These are phyloP conservation scores for Limnothrissa miodon DNA, from an alignment of 2,113 vertebrate genomes.

Conservation along the genomic window DNA sequence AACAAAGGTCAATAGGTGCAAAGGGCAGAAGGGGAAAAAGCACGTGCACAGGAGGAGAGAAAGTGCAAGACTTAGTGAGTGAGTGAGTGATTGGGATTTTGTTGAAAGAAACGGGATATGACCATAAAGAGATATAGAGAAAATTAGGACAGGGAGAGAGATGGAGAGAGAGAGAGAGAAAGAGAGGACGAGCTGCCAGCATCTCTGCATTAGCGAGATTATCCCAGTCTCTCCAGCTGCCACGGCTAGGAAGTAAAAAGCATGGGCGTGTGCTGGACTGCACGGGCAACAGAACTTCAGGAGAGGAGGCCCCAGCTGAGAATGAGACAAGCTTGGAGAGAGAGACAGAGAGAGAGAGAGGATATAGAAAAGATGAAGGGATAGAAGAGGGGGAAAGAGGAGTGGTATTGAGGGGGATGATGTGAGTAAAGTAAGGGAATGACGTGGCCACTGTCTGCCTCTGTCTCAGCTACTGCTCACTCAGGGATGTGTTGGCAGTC, in stretches of 20 bases:
- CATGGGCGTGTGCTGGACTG: neutral
- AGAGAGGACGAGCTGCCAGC: slow-evolving; percentile 3
- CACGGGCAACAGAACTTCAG: neutral
- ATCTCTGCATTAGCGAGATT: neutral
- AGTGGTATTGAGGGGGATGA: slow-evolving; percentile 19
- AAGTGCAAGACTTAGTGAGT: too few relatives aligned
- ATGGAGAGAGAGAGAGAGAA: neutral
- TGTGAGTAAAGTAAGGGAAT: slow-evolving; percentile 48
- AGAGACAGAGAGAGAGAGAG: neutral
- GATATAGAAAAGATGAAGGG: neutral
- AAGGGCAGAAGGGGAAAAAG: neutral
- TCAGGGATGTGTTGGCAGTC: slow-evolving; percentile 57
- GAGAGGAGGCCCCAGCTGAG: neutral
- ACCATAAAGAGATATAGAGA: neutral
- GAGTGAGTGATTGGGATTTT: neutral
- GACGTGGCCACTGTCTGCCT: slow-evolving; percentile 50
- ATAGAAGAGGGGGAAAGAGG: neutral
- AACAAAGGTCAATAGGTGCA: neutral
- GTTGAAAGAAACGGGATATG: neutral
- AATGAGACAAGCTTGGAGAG: neutral
- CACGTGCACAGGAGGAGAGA: too few relatives aligned
- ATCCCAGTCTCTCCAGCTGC: neutral
- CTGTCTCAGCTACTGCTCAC: slow-evolving; percentile 56
- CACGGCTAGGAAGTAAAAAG: neutral
- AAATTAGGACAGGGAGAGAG: neutral